Conservation (phyloP, 2,113 vertebrate genomes). For the Menidia beryllina region DNA sequence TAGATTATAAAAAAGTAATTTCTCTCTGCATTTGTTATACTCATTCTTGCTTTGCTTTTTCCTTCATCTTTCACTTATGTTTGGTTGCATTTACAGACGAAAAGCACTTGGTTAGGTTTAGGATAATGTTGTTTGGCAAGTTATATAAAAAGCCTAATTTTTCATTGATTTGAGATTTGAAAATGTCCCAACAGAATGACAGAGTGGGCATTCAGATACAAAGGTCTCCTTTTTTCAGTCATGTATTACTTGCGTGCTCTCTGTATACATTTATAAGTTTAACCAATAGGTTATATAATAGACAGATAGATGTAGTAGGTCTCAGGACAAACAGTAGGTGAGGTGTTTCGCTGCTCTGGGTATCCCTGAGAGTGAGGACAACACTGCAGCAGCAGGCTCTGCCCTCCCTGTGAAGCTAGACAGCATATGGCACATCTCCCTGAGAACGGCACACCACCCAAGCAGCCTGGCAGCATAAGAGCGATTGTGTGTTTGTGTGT, state of each 20-base stretch:
- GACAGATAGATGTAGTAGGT: background rate
- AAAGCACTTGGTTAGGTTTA: background rate
- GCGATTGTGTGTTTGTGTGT: slow-evolving; percentile 14
- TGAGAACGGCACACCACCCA: slow-evolving; percentile 79
- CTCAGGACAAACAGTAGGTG: slow-evolving; percentile 6
- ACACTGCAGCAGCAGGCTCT: slow-evolving; percentile 52
- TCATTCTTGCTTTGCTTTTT: background rate
- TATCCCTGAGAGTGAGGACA: slow-evolving; percentile 46
- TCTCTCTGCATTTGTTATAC: background rate
- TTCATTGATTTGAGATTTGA: background rate
- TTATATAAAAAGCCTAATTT: background rate
- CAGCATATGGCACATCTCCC: slow-evolving; percentile 84
- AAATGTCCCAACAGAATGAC: background rate
- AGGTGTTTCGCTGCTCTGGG: slow-evolving; percentile 30
- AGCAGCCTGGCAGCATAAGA: slow-evolving; percentile 70
- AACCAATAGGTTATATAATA: background rate
- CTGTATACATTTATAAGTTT: background rate
- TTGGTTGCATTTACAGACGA: background rate
- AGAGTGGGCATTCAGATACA: background rate
- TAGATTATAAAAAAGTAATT: background rate
- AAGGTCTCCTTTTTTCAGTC: background rate
- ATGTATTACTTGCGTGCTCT: background rate
- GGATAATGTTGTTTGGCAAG: background rate
- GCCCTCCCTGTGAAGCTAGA: slow-evolving; percentile 77
- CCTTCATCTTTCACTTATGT: background rate